A percentile compares a stretch with the other conserved stretches of the same genome.
Conservation (phyloP, 2,113 vertebrate species). For the Nothoprocta perdicaria region DNA sequence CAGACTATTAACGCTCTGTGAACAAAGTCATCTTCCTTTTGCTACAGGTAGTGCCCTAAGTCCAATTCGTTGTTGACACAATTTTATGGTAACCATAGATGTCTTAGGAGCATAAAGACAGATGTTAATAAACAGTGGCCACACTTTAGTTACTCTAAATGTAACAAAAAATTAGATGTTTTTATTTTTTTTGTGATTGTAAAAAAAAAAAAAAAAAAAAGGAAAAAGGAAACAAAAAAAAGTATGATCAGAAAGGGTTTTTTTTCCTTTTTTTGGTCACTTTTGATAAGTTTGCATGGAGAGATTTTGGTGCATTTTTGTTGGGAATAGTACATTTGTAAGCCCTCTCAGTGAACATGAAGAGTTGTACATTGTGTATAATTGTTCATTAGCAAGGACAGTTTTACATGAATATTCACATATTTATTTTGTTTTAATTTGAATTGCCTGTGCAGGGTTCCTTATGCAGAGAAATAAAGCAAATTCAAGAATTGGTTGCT, state of each 20-base stretch:
- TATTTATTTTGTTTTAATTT: conserved; percentile 99
- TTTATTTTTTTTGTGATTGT: conserved; percentile 89
- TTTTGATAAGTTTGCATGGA: conserved; percentile 91
- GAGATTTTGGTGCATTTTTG: conserved; percentile 83
- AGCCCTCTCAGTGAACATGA: conserved; percentile 78
- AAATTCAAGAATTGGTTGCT: conserved; percentile 71
- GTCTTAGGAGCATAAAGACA: conserved; percentile 79
- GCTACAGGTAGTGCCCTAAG: conserved; percentile 50
- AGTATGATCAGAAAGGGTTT: conserved; percentile 34
- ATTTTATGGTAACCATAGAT: conserved; percentile 78
- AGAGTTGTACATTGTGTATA: conserved; percentile 98
- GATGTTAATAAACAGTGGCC: conserved; percentile 74
- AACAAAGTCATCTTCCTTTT: conserved; percentile 60
- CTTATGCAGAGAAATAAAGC: conserved; percentile 88
- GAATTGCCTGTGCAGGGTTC: conserved; percentile 89
- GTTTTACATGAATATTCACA: conserved; percentile 97
- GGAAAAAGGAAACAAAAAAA: conserved; percentile 72
- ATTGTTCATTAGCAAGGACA: conserved; percentile 94
- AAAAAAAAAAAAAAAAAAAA: conserved; percentile 74
- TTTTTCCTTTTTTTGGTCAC: conserved; percentile 79
- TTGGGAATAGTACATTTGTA: conserved; percentile 87
- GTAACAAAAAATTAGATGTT: conserved; percentile 82
- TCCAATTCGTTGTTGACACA: conserved; percentile 59
- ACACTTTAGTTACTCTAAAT: conserved; percentile 84
- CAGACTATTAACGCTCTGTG: conserved; percentile 81